Evolutionary conservation across 2,888 invertebrate genomes (phyloP).

Genomic region (Drosophila anceps): DNA sequence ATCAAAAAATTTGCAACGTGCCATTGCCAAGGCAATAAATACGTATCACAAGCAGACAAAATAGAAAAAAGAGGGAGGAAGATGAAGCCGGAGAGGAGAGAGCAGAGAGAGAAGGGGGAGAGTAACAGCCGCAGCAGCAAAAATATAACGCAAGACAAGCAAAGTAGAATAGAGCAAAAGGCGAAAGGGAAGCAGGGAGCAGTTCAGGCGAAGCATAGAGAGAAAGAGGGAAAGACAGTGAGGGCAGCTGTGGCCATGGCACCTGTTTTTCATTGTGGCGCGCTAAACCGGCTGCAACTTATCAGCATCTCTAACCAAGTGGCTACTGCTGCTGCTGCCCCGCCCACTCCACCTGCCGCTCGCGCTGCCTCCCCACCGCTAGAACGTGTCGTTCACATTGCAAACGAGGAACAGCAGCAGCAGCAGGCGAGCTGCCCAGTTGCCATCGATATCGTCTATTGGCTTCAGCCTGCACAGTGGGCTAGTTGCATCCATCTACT

Average conservation of each 20-base stretch:
- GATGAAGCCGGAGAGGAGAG: neutral
- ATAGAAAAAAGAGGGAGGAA: slow-evolving; percentile 19
- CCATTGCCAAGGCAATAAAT: slow-evolving; percentile 56
- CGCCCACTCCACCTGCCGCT: neutral
- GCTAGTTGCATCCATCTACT: neutral
- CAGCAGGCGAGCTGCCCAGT: slow-evolving; percentile 35
- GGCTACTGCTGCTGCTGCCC: slow-evolving; percentile 14
- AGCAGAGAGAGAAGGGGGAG: no score
- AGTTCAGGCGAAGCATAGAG: neutral
- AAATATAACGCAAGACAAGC: neutral
- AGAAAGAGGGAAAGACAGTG: neutral
- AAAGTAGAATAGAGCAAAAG: slow-evolving; percentile 1
- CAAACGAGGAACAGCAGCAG: slow-evolving; percentile 31
- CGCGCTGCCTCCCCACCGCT: neutral
- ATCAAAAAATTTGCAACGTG: slow-evolving; percentile 25
- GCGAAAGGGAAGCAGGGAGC: neutral
- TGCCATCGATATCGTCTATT: slow-evolving; percentile 58
- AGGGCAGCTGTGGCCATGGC: slow-evolving; percentile 20
- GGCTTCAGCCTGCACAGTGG: slow-evolving; percentile 58
- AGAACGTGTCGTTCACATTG: slow-evolving; percentile 49
- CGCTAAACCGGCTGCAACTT: slow-evolving; percentile 49
- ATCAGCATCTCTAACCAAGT: slow-evolving; percentile 56
- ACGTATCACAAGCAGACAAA: slow-evolving; percentile 26
- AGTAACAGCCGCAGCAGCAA: neutral
- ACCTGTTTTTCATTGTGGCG: slow-evolving; percentile 44